These are phyloP conservation scores for Pelvicachromis taeniatus DNA, from an alignment of 2,113 vertebrate species.

Conservation along the genomic window DNA sequence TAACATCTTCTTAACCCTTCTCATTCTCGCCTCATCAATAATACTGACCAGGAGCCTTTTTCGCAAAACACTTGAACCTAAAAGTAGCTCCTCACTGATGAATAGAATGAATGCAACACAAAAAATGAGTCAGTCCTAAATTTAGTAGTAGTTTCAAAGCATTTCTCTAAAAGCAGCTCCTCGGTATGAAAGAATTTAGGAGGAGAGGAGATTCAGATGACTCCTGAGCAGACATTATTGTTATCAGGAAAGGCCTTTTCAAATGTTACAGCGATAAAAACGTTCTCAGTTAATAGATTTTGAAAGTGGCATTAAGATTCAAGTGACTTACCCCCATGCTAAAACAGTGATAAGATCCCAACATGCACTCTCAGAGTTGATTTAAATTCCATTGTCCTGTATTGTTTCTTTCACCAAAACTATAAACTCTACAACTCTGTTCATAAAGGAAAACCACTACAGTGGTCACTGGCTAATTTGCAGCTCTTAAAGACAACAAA, in stretches of 20 bases:
- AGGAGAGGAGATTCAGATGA: not conserved
- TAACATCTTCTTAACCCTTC: not conserved
- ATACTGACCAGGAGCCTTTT: not conserved
- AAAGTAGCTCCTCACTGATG: not conserved
- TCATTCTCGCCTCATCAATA: not conserved
- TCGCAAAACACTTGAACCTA: not conserved
- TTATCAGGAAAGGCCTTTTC: not conserved
- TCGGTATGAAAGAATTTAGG: not conserved
- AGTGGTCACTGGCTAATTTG: not conserved
- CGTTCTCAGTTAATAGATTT: not conserved
- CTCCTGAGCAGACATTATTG: not conserved
- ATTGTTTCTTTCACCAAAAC: not conserved
- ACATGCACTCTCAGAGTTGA: not conserved
- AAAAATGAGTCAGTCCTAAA: not conserved
- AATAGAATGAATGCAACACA: not conserved
- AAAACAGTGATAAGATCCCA: not conserved
- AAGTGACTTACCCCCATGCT: not conserved
- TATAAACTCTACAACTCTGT: not conserved
- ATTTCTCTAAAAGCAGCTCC: not conserved
- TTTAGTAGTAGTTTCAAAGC: not conserved
- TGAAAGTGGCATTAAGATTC: not conserved
- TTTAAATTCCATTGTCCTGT: too few species aligned
- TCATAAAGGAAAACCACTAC: not conserved
- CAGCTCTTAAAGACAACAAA: not conserved
- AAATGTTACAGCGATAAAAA: not conserved